phyloP scores from a whole-genome alignment of 2,113 vertebrate species.

The Corvus moneduloides region DNA sequence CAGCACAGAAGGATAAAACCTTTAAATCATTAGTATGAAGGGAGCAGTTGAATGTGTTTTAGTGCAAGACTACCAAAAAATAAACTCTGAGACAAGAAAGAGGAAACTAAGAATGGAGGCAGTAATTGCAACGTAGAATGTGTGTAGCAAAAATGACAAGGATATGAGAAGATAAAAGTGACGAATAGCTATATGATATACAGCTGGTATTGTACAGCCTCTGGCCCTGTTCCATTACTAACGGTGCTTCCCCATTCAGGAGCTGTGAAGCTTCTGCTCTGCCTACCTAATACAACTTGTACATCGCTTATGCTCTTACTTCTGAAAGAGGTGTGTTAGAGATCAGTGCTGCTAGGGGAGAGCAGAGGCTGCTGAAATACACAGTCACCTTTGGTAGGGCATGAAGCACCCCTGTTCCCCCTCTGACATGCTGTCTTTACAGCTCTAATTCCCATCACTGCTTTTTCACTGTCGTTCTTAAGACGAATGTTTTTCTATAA shows the following conservation, averaged over 20 bases:
- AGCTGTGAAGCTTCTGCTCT: neutral
- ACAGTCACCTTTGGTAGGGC: neutral
- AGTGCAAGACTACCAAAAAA: neutral
- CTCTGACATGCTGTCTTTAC: accelerated
- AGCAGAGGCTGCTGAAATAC: neutral
- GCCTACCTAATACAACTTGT: neutral
- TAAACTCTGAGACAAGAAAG: neutral
- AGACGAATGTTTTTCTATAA: neutral
- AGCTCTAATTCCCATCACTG: neutral
- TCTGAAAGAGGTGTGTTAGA: neutral
- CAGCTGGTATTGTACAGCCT: neutral
- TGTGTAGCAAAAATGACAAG: neutral
- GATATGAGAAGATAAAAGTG: neutral
- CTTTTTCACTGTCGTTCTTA: neutral
- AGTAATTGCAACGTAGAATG: neutral
- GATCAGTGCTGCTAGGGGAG: neutral
- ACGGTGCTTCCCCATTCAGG: neutral
- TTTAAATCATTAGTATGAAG: neutral
- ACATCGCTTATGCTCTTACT: neutral
- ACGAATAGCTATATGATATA: neutral
- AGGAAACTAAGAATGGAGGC: neutral
- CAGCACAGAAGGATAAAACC: neutral
- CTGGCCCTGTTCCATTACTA: neutral
- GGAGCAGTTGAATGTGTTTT: neutral
- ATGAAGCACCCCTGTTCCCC: neutral